Evolutionary conservation across 1,140 invertebrate species (phyloP), one percentile per base, ranked within the genome.

Genomic region (Pseudobourletiella spinata): DNA sequence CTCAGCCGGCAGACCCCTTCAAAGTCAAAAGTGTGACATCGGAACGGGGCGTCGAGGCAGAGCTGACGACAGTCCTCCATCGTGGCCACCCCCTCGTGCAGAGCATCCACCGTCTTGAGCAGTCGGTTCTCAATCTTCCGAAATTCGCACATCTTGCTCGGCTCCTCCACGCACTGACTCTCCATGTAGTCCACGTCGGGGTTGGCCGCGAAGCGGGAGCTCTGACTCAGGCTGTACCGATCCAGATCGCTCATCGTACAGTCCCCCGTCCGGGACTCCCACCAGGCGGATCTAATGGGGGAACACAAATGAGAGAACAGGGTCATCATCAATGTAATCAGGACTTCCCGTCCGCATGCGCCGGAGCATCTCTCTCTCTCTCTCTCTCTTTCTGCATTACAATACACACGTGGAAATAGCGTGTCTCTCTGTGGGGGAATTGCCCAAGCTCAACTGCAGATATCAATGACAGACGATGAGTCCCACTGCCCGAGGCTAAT

Each of bases 11-110:
- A 81, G 26, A 81, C 78, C 8, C 73, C 74, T 11, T 77, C 77
- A 63, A 76, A 78, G 69, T 81, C 80, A 65, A 78, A 81, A 16
- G 78, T 77, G 56, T 78, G 78, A 64, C 79, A 81, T n/a, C 77
- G 71, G 72, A 75, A 77, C 55, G 74, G 72, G 35, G 76, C 73
- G 39, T 72, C 71, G 15, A 81, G 68, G 59, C 79, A 81, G 20
- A 77, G 72, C 46, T 76, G 70, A 24, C 75, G 72, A 68, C 79
- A 81, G 25, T 75, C 77, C 20, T 80, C 79, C 26, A 76, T 50
- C 11, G 62, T 73, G 25, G 71, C 70, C 0, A 80, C 74, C 44
- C 78, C 74, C 64, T 78, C 74, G 57, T 72, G 74, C 1, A 81
- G 75, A 3, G 77, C 73, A 59, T 80, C 79, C 0, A 80, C 79